Percentiles rank a stretch among this genome's conserved stretches.
Conservation (phyloP, 1,140 invertebrate species). For the Phymastichus coffea region DNA sequence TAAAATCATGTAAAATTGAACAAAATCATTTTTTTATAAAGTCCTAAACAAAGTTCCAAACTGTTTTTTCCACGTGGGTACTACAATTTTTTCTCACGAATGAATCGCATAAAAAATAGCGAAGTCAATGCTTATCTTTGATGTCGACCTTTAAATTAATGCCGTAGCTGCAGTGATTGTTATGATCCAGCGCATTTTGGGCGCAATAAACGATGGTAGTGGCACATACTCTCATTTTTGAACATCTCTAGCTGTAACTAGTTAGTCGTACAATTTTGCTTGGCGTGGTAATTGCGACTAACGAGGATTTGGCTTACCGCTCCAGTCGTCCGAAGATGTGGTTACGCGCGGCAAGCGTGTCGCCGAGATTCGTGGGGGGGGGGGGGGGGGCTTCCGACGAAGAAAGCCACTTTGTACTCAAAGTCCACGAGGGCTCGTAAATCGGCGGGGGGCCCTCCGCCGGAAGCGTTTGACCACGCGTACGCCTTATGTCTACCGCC, state of each 20-base stretch:
- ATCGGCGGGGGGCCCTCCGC: slow-evolving; percentile 80
- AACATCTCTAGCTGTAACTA: slow-evolving; percentile 94
- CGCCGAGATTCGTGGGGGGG: slow-evolving; percentile 81
- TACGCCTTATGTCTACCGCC: slow-evolving; percentile 84
- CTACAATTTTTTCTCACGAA: no score
- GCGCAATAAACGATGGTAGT: slow-evolving; percentile 95
- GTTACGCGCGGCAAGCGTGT: slow-evolving; percentile 85
- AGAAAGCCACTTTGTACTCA: slow-evolving; percentile 96
- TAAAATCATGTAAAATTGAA: no score
- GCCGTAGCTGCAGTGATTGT: slow-evolving; percentile 88
- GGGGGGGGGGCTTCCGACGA: slow-evolving; percentile 82
- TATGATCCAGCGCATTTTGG: slow-evolving; percentile 89
- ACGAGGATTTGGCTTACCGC: no score
- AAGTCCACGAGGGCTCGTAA: slow-evolving; percentile 94
- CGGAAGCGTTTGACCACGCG: slow-evolving; percentile 85
- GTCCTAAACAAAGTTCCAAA: no score
- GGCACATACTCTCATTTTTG: slow-evolving; percentile 99
- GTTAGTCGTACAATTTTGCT: no score
- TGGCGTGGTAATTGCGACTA: no score
- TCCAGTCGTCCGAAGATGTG: slow-evolving; percentile 99
- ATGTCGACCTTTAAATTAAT: slow-evolving; percentile 89
- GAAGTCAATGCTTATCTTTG: slow-evolving; percentile 81
- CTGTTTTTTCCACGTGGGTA: no score
- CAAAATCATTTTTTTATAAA: no score
- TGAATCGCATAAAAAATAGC: no score